Evolutionary conservation across 2,797 vertebrate species (phyloP).

Genomic region (Parauchenoglanis punctatus): DNA sequence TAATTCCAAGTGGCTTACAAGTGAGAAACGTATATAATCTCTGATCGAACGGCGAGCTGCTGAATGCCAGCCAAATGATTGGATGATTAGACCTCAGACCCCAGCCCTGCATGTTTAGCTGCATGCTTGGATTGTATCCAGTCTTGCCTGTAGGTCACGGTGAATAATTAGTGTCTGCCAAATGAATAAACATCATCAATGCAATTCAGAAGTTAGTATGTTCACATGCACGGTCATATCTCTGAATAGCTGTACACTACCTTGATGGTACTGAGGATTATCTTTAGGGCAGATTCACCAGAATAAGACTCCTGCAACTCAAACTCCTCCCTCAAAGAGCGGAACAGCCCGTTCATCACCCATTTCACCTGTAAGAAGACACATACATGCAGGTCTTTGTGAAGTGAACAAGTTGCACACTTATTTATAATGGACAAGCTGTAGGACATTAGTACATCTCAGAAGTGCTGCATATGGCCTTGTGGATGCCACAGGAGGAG

Average conservation of each 20-base stretch:
- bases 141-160: neutral
- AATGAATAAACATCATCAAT: neutral
- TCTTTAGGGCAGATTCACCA: constrained; percentile 72
- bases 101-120: neutral
- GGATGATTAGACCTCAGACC: neutral
- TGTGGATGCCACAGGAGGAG: neutral
- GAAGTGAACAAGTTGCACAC: neutral
- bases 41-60: no score
- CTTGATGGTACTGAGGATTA: constrained; percentile 82
- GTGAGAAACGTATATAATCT: neutral
- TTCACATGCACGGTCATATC: neutral
- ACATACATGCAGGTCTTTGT: neutral
- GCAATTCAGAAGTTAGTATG: neutral
- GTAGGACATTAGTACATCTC: neutral
- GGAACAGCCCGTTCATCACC: constrained; percentile 83
- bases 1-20: neutral
- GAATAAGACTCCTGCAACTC: constrained; percentile 75
- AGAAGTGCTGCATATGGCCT: neutral
- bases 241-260: constrained; percentile 59
- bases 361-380: constrained; percentile 75
- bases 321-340: constrained; percentile 76
- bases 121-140: neutral
- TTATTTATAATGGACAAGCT: neutral
- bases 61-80: neutral
- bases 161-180: neutral